Evolutionary conservation across 2,888 invertebrate genomes (phyloP).

Genomic region (Mylabris sibirica): DNA sequence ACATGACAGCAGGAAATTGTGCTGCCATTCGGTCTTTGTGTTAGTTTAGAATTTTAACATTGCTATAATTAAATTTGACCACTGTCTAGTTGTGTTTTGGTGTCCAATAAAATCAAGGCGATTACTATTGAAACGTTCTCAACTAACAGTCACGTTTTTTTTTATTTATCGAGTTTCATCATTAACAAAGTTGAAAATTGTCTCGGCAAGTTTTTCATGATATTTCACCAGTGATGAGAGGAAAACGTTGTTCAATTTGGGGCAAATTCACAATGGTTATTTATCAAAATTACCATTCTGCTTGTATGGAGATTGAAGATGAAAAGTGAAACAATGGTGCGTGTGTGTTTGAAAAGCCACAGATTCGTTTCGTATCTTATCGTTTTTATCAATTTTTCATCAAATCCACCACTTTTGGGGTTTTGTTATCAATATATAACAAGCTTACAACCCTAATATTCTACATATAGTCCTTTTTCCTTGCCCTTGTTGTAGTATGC

Average conservation of each 20-base stretch:
- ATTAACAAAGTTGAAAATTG: too few species aligned
- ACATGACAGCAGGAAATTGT: slow-evolving; percentile 4
- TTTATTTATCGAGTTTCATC: too few species aligned
- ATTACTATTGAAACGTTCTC: background rate
- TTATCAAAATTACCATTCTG: too few species aligned
- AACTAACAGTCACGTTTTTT: background rate
- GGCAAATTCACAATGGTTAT: too few species aligned
- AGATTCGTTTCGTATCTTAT: too few species aligned
- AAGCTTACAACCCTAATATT: background rate
- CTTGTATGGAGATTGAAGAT: too few species aligned
- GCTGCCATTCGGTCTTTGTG: background rate
- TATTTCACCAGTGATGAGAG: too few species aligned
- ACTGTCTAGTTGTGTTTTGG: background rate
- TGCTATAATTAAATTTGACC: background rate
- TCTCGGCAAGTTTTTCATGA: too few species aligned
- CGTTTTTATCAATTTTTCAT: background rate
- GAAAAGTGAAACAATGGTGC: too few species aligned
- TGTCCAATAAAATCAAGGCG: background rate
- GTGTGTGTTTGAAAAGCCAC: too few species aligned
- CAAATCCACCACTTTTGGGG: background rate
- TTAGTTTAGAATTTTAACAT: background rate
- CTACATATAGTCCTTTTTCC: slow-evolving; percentile 1
- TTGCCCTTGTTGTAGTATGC: background rate
- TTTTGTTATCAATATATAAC: background rate
- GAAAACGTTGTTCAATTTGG: too few species aligned